Percentiles rank a stretch among this genome's conserved stretches.
phyloP scores from a whole-genome alignment of 2,888 invertebrate species.

The Ceramica pisi region DNA sequence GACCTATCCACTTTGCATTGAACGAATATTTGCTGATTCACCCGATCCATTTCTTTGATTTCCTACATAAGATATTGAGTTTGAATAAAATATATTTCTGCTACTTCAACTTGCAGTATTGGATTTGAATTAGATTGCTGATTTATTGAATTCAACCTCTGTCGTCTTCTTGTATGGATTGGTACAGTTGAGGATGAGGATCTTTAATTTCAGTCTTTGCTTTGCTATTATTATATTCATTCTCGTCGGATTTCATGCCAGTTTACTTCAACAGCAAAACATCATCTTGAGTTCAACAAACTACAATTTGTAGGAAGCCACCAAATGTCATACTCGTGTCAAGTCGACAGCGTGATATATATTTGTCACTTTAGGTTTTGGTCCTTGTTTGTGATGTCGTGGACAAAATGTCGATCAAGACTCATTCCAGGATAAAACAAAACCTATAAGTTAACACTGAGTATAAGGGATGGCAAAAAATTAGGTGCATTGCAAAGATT shows the following conservation, averaged over 20 bases:
- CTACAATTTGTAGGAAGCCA: background rate
- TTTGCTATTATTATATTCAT: background rate
- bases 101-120: background rate
- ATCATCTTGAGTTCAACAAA: background rate
- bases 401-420: background rate
- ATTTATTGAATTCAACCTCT: slow-evolving; percentile 11
- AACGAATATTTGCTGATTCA: slow-evolving; percentile 26
- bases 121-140: slow-evolving; percentile 9
- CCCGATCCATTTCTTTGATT: slow-evolving; percentile 41
- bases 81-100: slow-evolving; percentile 31
- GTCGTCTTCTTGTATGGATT: background rate
- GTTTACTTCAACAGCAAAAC: background rate
- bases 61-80: slow-evolving; percentile 17
- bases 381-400: background rate
- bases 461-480: background rate
- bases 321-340: background rate
- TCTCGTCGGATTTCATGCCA: background rate
- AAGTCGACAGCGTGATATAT: background rate
- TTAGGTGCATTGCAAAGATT: too few species aligned
- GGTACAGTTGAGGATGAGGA: background rate
- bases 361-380: background rate
- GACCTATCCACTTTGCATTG: slow-evolving; percentile 28
- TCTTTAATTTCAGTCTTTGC: background rate
- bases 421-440: background rate
- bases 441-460: background rate